Conservation (phyloP, 2,113 vertebrate genomes). For the Stegostoma tigrinum region DNA sequence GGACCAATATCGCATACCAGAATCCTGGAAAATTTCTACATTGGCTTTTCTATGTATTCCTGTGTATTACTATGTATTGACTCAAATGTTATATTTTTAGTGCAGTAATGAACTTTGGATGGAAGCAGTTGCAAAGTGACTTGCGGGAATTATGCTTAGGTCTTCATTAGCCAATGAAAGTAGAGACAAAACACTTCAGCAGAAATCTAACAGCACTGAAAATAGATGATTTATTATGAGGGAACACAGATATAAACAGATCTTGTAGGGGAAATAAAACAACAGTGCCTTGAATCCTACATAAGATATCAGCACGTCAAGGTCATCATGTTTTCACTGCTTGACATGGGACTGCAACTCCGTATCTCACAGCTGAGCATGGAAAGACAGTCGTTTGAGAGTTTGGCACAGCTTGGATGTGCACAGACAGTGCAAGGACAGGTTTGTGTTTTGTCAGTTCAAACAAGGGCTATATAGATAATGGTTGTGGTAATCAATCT, state of each 20-base stretch:
- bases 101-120: neutral
- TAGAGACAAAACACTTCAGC: neutral
- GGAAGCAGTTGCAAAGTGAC: neutral
- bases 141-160: neutral
- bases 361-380: neutral
- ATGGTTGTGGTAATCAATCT: neutral
- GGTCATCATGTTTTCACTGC: neutral
- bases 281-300: neutral
- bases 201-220: neutral
- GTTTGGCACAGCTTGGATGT: neutral
- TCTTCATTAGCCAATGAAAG: neutral
- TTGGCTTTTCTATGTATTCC: neutral
- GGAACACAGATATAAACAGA: neutral
- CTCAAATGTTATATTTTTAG: neutral
- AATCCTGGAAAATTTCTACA: neutral
- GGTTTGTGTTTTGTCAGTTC: neutral
- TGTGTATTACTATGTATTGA: too few species aligned
- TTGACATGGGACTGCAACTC: neutral
- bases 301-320: neutral
- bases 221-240: neutral
- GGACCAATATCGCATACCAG: too few species aligned
- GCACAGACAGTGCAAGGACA: neutral
- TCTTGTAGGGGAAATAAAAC: neutral
- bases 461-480: neutral
- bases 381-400: neutral